These are phyloP conservation scores for Lamellibrachia columna DNA, from an alignment of 2,888 invertebrate species.

Conservation along the genomic window DNA sequence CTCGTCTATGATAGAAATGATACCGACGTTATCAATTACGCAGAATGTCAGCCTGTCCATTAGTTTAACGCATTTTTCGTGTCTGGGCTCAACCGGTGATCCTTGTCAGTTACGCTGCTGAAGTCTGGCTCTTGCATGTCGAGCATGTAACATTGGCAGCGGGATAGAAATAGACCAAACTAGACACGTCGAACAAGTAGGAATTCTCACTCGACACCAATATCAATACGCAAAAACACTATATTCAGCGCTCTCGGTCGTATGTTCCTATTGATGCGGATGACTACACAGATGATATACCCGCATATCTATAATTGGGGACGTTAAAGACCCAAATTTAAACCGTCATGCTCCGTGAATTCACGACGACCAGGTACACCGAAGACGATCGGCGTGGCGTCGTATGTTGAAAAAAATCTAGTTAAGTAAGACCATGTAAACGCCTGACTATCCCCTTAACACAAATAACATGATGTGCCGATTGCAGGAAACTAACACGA, in stretches of 20 bases:
- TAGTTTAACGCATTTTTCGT: background rate
- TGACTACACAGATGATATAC: background rate
- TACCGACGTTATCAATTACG: background rate
- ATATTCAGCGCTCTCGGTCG: background rate
- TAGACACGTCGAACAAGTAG: background rate
- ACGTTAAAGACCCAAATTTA: background rate
- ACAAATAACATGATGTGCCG: background rate
- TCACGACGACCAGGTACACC: background rate
- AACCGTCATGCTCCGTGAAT: background rate
- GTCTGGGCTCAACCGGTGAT: background rate
- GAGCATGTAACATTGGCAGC: background rate
- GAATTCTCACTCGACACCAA: background rate
- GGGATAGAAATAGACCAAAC: background rate
- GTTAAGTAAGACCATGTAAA: background rate
- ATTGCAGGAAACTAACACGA: background rate
- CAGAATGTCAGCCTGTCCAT: background rate
- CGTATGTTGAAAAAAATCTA: background rate
- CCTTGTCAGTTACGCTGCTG: no score
- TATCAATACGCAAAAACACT: background rate
- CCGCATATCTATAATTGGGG: background rate
- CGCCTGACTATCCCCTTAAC: background rate
- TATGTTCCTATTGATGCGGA: background rate
- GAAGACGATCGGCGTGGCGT: background rate
- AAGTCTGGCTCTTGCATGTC: background rate
- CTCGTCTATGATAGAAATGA: background rate